phyloP scores from a whole-genome alignment of 2,797 vertebrate genomes.

The Netta rufina region DNA sequence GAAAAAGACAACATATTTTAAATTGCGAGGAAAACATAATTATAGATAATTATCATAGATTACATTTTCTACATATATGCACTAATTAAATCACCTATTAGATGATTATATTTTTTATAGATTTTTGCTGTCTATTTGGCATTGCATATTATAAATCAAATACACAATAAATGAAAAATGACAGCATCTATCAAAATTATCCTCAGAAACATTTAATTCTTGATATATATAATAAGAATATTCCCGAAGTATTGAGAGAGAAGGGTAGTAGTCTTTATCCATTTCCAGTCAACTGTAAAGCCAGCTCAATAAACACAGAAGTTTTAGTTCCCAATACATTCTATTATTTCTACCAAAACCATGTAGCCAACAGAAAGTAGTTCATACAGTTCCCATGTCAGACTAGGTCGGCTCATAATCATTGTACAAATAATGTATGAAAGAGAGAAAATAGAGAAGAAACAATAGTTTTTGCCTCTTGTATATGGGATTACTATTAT shows the following conservation, averaged over 20 bases:
- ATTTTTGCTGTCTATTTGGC: constrained; percentile 39
- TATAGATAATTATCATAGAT: constrained; percentile 60
- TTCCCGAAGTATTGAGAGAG: background rate
- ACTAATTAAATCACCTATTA: constrained; percentile 68
- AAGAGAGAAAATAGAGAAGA: background rate
- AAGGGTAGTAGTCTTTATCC: constrained; percentile 6
- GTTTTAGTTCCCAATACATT: background rate
- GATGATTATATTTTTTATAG: constrained; percentile 35
- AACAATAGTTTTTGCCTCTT: background rate
- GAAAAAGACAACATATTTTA: constrained; percentile 62
- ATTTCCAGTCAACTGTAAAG: background rate
- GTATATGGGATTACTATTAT: background rate
- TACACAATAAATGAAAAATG: constrained; percentile 32
- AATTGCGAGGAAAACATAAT: constrained; percentile 69
- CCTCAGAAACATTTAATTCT: constrained; percentile 19
- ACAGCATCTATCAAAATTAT: constrained; percentile 45
- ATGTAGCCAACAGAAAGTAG: background rate
- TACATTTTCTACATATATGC: constrained; percentile 68
- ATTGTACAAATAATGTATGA: background rate
- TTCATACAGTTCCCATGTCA: background rate
- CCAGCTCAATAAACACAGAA: constrained; percentile 8
- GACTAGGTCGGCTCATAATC: background rate
- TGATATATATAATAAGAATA: constrained; percentile 7
- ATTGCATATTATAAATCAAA: constrained; percentile 26
- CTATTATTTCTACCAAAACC: background rate